A percentile compares a stretch with the other conserved stretches of the same genome.
Evolutionary conservation across 2,113 vertebrate genomes (phyloP).

Genomic region (Brienomyrus brachyistius): DNA sequence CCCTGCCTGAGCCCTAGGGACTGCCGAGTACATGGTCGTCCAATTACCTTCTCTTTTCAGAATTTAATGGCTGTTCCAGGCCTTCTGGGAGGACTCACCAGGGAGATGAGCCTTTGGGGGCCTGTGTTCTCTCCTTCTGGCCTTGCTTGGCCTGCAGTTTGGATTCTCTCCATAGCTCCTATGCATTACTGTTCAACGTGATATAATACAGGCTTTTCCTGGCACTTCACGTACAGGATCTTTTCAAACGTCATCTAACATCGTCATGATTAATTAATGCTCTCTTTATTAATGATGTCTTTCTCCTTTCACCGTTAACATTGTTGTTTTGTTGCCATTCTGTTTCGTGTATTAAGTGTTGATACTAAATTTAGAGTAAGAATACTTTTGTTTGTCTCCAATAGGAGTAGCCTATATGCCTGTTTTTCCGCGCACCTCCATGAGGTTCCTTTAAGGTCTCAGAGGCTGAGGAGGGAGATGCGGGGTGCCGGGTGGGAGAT

Average conservation of each 20-base stretch:
- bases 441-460: background rate
- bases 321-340: background rate
- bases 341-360: background rate
- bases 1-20: background rate
- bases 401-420: background rate
- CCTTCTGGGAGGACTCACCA: background rate
- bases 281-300: background rate
- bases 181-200: background rate
- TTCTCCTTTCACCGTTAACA: background rate
- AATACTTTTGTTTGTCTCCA: background rate
- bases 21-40: background rate
- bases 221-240: background rate
- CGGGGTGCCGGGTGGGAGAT: background rate
- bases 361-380: background rate
- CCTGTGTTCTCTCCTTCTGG: background rate
- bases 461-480: background rate
- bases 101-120: background rate
- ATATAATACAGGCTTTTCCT: background rate
- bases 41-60: conserved; percentile 11
- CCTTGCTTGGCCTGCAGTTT: background rate
- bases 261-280: background rate
- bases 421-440: background rate
- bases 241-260: background rate
- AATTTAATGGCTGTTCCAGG: background rate
- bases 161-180: background rate